Percentiles rank a stretch among this genome's conserved stretches.
phyloP scores from a whole-genome alignment of 2,888 invertebrate genomes.

The Ceriagrion tenellum region DNA sequence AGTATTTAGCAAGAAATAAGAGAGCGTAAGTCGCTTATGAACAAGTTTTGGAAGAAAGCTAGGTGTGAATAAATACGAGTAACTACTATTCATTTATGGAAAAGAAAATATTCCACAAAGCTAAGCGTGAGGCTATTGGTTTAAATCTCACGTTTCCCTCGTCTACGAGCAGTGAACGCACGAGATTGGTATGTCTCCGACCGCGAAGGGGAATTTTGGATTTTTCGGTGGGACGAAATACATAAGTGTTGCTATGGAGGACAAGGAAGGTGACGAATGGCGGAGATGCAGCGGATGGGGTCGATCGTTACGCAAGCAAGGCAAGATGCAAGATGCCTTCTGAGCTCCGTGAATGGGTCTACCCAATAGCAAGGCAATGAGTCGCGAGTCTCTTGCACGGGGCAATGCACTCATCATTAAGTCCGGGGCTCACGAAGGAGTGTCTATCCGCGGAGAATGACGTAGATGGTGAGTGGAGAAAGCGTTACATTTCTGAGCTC shows the following conservation, averaged over 20 bases:
- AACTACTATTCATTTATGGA: too few relatives aligned
- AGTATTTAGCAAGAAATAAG: too few relatives aligned
- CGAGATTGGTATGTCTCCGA: not conserved
- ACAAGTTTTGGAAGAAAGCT: too few relatives aligned
- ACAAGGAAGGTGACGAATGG: not conserved
- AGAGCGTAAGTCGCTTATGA: too few relatives aligned
- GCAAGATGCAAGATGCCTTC: not conserved
- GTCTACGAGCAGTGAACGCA: not conserved
- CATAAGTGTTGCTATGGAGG: not conserved
- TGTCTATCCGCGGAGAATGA: not conserved
- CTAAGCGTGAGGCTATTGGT: too few relatives aligned
- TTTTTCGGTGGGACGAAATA: not conserved
- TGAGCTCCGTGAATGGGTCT: not conserved
- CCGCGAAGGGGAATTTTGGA: not conserved
- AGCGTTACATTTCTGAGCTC: not conserved
- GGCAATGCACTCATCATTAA: slow-evolving; percentile 13
- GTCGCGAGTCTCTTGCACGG: not conserved
- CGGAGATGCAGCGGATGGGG: not conserved
- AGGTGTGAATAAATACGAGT: too few relatives aligned
- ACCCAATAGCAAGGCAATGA: not conserved
- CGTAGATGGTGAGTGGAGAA: not conserved
- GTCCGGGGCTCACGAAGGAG: not conserved
- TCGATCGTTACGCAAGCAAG: not conserved
- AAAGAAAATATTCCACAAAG: too few relatives aligned
- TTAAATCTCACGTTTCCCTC: too few relatives aligned